These are phyloP conservation scores for Thaumatotibia leucotreta DNA, from an alignment of 1,140 invertebrate species.

Conservation along the genomic window DNA sequence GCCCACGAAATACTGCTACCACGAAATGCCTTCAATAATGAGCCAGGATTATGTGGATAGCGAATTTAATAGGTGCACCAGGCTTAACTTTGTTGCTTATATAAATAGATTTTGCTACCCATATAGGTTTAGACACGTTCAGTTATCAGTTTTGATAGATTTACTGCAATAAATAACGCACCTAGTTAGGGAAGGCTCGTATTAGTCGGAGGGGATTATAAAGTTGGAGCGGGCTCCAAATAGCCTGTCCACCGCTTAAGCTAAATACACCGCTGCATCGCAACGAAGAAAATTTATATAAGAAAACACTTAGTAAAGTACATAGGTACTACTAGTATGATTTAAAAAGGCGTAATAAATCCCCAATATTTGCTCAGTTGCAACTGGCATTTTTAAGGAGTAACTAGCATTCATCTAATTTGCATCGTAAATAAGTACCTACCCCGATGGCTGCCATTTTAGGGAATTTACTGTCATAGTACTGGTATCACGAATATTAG, in stretches of 20 bases:
- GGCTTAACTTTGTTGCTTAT: not conserved
- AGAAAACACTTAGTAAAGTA: no score
- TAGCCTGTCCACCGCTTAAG: not conserved
- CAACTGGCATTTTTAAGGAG: no score
- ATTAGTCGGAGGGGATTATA: conserved; percentile 2
- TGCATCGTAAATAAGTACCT: no score
- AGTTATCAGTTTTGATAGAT: conserved; percentile 13
- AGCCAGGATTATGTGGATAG: conserved; percentile 29
- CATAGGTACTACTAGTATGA: no score
- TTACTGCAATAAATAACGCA: conserved; percentile 7
- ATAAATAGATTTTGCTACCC: not conserved
- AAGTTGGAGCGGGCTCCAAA: not conserved
- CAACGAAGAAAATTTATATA: no score
- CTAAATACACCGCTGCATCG: no score
- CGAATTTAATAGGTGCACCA: conserved; percentile 13
- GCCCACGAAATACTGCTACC: not conserved
- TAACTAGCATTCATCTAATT: no score
- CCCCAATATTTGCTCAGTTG: no score
- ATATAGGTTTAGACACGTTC: conserved; percentile 2
- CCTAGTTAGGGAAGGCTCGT: conserved; percentile 11
- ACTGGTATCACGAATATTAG: no score
- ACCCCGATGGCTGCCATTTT: no score
- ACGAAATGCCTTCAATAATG: conserved; percentile 36
- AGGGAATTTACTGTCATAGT: no score
- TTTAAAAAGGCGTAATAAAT: no score